A percentile compares a stretch with the other conserved stretches of the same genome.
These are phyloP conservation scores for Pseudomyrmex cubaensis DNA, from an alignment of 1,140 invertebrate genomes.

Conservation along the genomic window DNA sequence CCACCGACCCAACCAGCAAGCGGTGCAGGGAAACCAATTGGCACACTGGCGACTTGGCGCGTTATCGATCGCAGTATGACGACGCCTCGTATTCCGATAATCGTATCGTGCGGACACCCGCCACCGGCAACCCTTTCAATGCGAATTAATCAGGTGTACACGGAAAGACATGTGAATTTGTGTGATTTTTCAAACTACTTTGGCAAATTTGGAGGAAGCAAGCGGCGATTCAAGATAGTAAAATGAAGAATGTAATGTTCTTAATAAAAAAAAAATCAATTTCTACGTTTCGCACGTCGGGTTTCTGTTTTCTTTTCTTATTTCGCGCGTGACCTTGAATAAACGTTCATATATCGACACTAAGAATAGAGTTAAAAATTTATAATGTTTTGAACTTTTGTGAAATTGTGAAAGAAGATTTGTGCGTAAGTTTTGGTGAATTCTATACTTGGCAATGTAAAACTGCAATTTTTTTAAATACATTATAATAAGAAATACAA, in stretches of 20 bases:
- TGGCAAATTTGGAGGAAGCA: neutral
- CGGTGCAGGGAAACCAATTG: conserved; percentile 44
- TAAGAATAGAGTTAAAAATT: no score
- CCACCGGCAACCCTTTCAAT: conserved; percentile 31
- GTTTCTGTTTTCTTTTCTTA: neutral
- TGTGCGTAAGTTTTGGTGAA: neutral
- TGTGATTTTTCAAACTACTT: neutral
- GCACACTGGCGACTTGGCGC: conserved; percentile 49
- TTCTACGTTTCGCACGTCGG: neutral
- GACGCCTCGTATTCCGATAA: conserved; percentile 48
- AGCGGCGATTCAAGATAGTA: neutral
- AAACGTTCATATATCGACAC: neutral
- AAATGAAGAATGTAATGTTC: neutral
- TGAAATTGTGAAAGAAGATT: no score
- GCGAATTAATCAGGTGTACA: neutral
- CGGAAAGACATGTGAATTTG: neutral
- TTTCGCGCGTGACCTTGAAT: neutral
- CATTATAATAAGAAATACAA: neutral
- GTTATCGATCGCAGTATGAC: conserved; percentile 49
- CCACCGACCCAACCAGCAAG: neutral
- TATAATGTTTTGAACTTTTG: no score
- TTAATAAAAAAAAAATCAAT: neutral
- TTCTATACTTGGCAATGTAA: neutral
- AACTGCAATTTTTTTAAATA: neutral
- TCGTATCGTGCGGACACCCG: neutral